A percentile compares a stretch with the other conserved stretches of the same genome.
These are phyloP conservation scores for Parambassis ranga DNA, from an alignment of 2,797 vertebrate genomes.

Conservation along the genomic window DNA sequence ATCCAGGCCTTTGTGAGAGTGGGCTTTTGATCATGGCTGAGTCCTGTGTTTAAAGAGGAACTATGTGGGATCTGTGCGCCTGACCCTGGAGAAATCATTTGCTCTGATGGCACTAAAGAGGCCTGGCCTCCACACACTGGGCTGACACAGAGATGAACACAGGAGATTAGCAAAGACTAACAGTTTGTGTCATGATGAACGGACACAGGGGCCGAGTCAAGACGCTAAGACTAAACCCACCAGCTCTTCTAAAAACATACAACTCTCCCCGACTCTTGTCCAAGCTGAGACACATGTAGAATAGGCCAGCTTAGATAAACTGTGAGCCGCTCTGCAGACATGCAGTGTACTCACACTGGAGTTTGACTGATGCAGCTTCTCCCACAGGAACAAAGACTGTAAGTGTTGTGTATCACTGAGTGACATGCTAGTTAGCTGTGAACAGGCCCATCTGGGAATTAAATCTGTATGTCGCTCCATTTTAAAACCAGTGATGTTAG, in stretches of 20 bases:
- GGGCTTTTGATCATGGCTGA: slow-evolving; percentile 41
- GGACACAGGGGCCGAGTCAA: slow-evolving; percentile 62
- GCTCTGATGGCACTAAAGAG: slow-evolving; percentile 55
- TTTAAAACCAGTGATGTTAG: not conserved
- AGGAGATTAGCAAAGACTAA: slow-evolving; percentile 77
- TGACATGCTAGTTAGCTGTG: slow-evolving; percentile 8
- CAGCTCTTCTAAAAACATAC: slow-evolving; percentile 76
- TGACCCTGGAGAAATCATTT: slow-evolving; percentile 70
- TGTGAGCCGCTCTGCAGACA: slow-evolving; percentile 35
- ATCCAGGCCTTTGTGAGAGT: slow-evolving; percentile 15
- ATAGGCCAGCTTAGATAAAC: slow-evolving; percentile 57
- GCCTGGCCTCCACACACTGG: slow-evolving; percentile 35
- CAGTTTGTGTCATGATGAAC: slow-evolving; percentile 78
- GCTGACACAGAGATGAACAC: slow-evolving; percentile 69
- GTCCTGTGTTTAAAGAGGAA: slow-evolving; percentile 41
- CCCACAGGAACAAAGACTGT: slow-evolving; percentile 24
- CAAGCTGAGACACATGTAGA: slow-evolving; percentile 37
- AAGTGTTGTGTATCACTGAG: slow-evolving; percentile 33
- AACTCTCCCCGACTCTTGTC: slow-evolving; percentile 56
- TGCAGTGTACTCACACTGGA: slow-evolving; percentile 32
- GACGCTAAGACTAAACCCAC: slow-evolving; percentile 71
- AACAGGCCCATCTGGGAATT: slow-evolving; percentile 11
- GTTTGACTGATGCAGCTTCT: slow-evolving; percentile 48
- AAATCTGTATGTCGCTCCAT: not conserved
- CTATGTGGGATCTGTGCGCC: slow-evolving; percentile 60